phyloP scores from a whole-genome alignment of 2,113 vertebrate species.

The Cricetomys ansorgei region DNA sequence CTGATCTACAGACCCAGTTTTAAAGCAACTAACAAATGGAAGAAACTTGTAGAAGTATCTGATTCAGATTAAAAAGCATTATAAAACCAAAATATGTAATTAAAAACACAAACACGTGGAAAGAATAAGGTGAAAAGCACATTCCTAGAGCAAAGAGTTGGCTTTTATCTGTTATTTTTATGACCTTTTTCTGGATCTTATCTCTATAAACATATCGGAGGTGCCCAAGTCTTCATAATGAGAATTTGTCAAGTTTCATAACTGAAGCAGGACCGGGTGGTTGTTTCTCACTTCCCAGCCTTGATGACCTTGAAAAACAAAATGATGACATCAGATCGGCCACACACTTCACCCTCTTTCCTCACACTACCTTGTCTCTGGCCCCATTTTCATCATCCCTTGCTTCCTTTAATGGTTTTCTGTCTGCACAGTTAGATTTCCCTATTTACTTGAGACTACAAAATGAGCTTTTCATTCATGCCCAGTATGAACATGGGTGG shows the following conservation, averaged over 20 bases:
- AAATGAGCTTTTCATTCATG: not conserved
- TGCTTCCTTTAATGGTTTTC: not conserved
- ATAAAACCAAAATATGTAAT: not conserved
- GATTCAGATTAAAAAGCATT: not conserved
- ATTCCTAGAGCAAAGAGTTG: not conserved
- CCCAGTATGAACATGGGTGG: not conserved
- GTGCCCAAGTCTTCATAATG: not conserved
- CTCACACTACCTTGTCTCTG: not conserved
- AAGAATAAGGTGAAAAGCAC: not conserved
- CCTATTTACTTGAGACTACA: not conserved
- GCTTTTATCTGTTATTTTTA: not conserved
- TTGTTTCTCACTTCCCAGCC: not conserved
- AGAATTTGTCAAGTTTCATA: not conserved
- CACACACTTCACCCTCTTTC: not conserved
- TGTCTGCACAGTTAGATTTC: not conserved
- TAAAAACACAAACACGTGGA: not conserved
- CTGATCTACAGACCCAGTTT: not conserved
- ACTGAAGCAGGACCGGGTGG: not conserved
- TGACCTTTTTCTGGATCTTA: not conserved
- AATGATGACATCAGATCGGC: not conserved
- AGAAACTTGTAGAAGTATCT: not conserved
- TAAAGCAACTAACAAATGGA: not conserved
- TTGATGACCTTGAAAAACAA: conserved; percentile 62
- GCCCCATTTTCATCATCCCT: fast-evolving
- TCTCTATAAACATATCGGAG: not conserved